These are phyloP conservation scores for Anomalospiza imberbis DNA, from an alignment of 2,797 vertebrate genomes.

Conservation along the genomic window DNA sequence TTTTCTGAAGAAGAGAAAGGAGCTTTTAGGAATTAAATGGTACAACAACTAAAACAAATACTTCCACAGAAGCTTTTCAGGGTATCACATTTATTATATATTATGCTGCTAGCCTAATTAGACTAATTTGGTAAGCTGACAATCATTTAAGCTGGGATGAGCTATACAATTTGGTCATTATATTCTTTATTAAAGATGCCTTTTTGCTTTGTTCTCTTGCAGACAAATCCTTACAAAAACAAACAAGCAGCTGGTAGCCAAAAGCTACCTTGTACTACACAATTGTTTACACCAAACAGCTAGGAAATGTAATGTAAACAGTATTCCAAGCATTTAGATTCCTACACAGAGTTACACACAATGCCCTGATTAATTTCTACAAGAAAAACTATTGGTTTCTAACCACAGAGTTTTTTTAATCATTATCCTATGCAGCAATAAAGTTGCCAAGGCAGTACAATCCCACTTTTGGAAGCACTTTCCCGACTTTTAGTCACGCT, in stretches of 20 bases:
- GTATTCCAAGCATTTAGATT: conserved; percentile 19
- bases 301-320: conserved; percentile 17
- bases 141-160: conserved; percentile 8
- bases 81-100: not conserved
- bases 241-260: conserved; percentile 41
- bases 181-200: not conserved
- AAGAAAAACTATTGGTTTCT: not conserved
- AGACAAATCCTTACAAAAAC: conserved; percentile 49
- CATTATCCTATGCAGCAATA: not conserved
- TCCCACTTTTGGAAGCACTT: not conserved
- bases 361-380: not conserved
- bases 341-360: not conserved
- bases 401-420: not conserved
- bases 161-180: not conserved
- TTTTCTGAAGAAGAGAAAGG: conserved; percentile 12
- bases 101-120: not conserved
- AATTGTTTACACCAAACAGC: conserved; percentile 50
- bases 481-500: not conserved
- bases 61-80: not conserved
- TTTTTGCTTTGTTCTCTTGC: not conserved
- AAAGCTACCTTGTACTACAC: conserved; percentile 5
- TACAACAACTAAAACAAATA: not conserved
- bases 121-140: conserved; percentile 15
- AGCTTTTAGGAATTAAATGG: conserved; percentile 6
- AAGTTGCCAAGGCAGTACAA: not conserved